Conservation (phyloP, 2,888 invertebrate species). For the Habrosyne pyritoides region DNA sequence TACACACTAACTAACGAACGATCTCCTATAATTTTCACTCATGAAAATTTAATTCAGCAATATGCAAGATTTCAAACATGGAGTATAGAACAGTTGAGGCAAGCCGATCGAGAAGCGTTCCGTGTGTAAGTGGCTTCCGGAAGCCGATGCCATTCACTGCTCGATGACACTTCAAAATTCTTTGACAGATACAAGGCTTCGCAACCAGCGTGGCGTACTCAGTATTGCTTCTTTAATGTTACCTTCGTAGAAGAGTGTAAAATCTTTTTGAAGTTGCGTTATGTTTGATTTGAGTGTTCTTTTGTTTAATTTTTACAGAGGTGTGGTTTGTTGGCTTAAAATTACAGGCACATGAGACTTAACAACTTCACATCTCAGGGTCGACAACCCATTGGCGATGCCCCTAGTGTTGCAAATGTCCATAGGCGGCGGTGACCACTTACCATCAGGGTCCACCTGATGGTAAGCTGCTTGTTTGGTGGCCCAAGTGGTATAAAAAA, state of each 20-base stretch:
- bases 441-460: too few relatives aligned
- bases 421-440: too few relatives aligned
- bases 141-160: constrained; percentile 55
- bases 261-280: neutral
- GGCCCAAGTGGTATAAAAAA: too few relatives aligned
- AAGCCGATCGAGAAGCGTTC: constrained; percentile 54
- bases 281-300: neutral
- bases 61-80: constrained; percentile 39
- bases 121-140: constrained; percentile 74
- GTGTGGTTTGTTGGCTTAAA: too few relatives aligned
- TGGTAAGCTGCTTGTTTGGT: too few relatives aligned
- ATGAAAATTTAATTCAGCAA: constrained; percentile 32
- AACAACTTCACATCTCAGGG: too few relatives aligned
- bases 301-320: neutral
- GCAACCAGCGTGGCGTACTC: constrained; percentile 18
- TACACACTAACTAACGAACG: neutral
- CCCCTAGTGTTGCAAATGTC: too few relatives aligned
- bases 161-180: constrained; percentile 75
- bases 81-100: constrained; percentile 35
- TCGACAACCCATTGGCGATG: too few relatives aligned
- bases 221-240: constrained; percentile 23
- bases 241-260: constrained; percentile 4
- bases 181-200: constrained; percentile 67
- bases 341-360: too few relatives aligned
- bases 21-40: neutral